phyloP scores from a whole-genome alignment of 1,140 invertebrate genomes.

The Bradynema listronoti region DNA sequence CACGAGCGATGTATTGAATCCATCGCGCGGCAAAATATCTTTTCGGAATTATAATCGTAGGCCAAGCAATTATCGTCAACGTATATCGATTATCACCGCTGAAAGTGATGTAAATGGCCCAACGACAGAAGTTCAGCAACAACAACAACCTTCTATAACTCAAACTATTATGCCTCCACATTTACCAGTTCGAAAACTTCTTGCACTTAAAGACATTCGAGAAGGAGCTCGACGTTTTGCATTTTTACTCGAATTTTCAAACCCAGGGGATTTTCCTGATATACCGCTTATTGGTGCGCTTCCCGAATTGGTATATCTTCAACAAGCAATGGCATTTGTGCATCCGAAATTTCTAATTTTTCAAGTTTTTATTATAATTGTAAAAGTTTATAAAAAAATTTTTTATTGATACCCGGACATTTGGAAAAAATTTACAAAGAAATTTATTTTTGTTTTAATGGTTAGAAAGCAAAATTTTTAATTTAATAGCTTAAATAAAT shows the following conservation, averaged over 20 bases:
- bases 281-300: slow-evolving; percentile 86
- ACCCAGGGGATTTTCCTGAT: slow-evolving; percentile 89
- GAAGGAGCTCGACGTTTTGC: slow-evolving; percentile 76
- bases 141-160: too few relatives aligned
- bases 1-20: too few relatives aligned
- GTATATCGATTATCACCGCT: slow-evolving; percentile 36
- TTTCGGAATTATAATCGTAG: slow-evolving; percentile 34
- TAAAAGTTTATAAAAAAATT: too few relatives aligned
- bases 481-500: too few relatives aligned
- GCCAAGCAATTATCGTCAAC: slow-evolving; percentile 29
- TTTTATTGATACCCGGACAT: too few relatives aligned
- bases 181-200: slow-evolving; percentile 64
- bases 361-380: too few relatives aligned
- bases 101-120: not conserved
- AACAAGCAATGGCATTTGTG: too few relatives aligned
- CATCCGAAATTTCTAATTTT: too few relatives aligned
- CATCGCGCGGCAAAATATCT: slow-evolving; percentile 33
- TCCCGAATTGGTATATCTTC: slow-evolving; percentile 87
- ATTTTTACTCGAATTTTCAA: slow-evolving; percentile 84
- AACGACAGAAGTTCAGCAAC: too few relatives aligned
- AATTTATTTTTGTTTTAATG: too few relatives aligned
- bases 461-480: too few relatives aligned
- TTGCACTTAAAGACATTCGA: slow-evolving; percentile 69
- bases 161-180: slow-evolving; percentile 22
- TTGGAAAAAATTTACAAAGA: too few relatives aligned